These are phyloP conservation scores for Trididemnum nubilum DNA, from an alignment of 23 tunicate genomes.

Conservation along the genomic window DNA sequence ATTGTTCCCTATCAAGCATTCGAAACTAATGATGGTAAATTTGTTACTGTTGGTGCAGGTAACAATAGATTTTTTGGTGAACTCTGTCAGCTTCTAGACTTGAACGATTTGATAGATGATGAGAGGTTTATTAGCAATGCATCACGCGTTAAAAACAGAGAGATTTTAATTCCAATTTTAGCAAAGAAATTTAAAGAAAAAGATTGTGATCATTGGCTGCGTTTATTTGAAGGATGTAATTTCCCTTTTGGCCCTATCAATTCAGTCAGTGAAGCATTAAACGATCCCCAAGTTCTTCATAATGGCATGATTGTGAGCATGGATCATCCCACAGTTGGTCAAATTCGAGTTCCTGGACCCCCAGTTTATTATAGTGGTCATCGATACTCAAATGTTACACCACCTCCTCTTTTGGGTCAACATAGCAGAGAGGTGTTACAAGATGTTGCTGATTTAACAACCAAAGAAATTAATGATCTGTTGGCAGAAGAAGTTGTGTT, in stretches of 20 bases:
- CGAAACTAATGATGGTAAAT: conserved; percentile 79
- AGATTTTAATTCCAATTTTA: conserved; percentile 50
- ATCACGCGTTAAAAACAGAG: conserved; percentile 70
- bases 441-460: conserved; percentile 37
- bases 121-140: conserved; percentile 44
- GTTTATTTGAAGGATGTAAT: conserved; percentile 46
- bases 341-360: conserved; percentile 69
- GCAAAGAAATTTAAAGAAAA: conserved; percentile 51
- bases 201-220: conserved; percentile 65
- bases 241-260: conserved; percentile 95
- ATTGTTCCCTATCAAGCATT: conserved; percentile 99
- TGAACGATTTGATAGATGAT: conserved; percentile 38
- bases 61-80: conserved; percentile 76
- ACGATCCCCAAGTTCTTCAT: conserved; percentile 80
- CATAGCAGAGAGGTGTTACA: conserved; percentile 64
- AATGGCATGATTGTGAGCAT: conserved; percentile 52
- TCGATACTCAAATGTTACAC: background rate
- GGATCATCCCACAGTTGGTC: conserved; percentile 40
- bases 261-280: conserved; percentile 72
- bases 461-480: conserved; percentile 31
- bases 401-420: conserved; percentile 73
- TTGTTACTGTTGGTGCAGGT: conserved; percentile 91
- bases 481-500: conserved; percentile 18
- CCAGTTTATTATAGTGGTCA: conserved; percentile 69
- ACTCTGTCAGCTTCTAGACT: conserved; percentile 56